Conservation (phyloP, 2,113 vertebrate genomes). For the Prunella himalayana region DNA sequence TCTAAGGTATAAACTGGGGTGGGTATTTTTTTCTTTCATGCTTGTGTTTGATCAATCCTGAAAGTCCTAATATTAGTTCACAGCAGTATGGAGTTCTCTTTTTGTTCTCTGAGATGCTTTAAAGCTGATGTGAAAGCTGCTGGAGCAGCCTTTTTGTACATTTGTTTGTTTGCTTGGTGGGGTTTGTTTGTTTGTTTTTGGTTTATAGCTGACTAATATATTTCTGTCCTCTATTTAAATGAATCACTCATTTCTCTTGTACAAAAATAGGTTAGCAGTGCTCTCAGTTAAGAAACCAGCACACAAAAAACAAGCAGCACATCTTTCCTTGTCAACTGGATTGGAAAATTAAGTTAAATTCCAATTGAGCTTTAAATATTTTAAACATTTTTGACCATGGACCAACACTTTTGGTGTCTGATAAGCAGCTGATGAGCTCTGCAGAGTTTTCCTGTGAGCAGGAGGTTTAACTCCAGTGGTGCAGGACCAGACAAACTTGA, state of each 20-base stretch:
- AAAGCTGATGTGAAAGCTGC: neutral
- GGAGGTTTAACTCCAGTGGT: neutral
- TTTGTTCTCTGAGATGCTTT: neutral
- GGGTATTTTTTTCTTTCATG: fast-evolving
- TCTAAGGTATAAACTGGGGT: fast-evolving
- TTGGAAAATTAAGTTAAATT: neutral
- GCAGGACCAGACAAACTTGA: neutral
- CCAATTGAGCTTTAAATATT: neutral
- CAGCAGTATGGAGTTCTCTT: fast-evolving
- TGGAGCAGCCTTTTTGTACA: neutral
- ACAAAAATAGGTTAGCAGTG: neutral
- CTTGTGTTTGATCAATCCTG: fast-evolving
- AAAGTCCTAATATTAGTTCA: fast-evolving
- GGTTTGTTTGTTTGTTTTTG: neutral
- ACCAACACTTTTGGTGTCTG: fast-evolving
- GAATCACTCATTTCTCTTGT: neutral
- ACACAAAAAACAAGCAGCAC: fast-evolving
- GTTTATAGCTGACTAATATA: neutral
- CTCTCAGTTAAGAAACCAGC: neutral
- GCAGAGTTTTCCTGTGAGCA: neutral
- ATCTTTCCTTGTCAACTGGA: neutral
- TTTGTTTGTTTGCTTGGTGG: neutral
- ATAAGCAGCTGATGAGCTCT: neutral
- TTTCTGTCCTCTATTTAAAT: fast-evolving
- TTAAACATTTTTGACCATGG: neutral